These are phyloP conservation scores for Pachymerium ferrugineum DNA, from an alignment of 2,888 invertebrate species.

Conservation along the genomic window DNA sequence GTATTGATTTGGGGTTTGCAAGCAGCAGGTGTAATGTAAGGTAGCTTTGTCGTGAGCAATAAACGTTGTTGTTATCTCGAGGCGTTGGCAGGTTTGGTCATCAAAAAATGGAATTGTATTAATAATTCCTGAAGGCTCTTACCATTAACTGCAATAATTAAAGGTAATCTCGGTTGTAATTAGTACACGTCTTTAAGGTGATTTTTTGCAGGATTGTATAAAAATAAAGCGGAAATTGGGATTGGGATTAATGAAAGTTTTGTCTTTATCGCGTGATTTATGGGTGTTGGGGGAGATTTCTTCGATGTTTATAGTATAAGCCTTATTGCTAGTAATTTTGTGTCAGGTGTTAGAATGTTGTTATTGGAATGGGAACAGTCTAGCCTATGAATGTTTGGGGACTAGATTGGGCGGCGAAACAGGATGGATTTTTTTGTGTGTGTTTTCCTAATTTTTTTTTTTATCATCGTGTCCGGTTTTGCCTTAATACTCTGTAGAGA, in stretches of 20 bases:
- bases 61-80: slow-evolving; percentile 22
- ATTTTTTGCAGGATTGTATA: too few relatives aligned
- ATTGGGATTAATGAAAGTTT: neutral
- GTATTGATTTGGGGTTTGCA: slow-evolving; percentile 25
- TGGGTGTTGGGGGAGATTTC: too few relatives aligned
- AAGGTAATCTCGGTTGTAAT: slow-evolving; percentile 20
- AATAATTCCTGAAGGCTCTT: slow-evolving; percentile 15
- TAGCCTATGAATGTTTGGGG: too few relatives aligned
- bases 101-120: slow-evolving; percentile 24
- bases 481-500: neutral
- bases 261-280: too few relatives aligned
- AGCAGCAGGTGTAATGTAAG: slow-evolving; percentile 25
- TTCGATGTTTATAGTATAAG: too few relatives aligned
- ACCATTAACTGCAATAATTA: slow-evolving; percentile 22
- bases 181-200: slow-evolving; percentile 2
- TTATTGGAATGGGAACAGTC: too few relatives aligned
- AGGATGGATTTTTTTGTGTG: neutral
- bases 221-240: too few relatives aligned
- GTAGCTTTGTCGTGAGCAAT: slow-evolving; percentile 23
- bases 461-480: too few relatives aligned
- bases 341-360: too few relatives aligned
- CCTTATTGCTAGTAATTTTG: too few relatives aligned
- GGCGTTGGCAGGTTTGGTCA: slow-evolving; percentile 27
- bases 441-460: too few relatives aligned
- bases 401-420: too few relatives aligned